Conservation (phyloP, 35 echinoderm and acorn worm genomes). For the Apostichopus parvimensis region DNA sequence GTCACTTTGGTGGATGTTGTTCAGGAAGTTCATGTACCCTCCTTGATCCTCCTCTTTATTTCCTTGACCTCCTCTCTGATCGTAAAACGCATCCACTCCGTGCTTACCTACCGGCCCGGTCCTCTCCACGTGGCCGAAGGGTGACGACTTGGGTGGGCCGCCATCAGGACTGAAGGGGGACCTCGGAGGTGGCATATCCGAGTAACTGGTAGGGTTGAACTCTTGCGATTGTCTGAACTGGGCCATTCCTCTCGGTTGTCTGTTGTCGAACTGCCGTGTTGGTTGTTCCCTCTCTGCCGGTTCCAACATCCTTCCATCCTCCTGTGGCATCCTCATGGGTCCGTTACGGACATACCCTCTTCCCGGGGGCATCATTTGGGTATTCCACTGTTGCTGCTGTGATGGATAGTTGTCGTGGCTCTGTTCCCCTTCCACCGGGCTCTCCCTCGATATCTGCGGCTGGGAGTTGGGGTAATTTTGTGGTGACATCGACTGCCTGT, state of each 20-base stretch:
- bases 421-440: slow-evolving; percentile 18
- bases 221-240: slow-evolving; percentile 29
- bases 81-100: slow-evolving; percentile 39
- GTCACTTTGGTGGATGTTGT: not conserved
- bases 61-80: slow-evolving; percentile 14
- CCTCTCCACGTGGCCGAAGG: slow-evolving; percentile 5
- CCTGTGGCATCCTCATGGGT: slow-evolving; percentile 19
- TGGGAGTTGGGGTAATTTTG: slow-evolving; percentile 41
- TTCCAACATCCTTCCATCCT: not conserved
- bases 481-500: slow-evolving; percentile 32
- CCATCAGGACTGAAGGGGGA: not conserved
- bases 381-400: slow-evolving; percentile 44
- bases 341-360: slow-evolving; percentile 11
- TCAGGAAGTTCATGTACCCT: slow-evolving; percentile 29
- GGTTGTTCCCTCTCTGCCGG: not conserved
- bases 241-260: slow-evolving; percentile 4
- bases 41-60: slow-evolving; percentile 16
- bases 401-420: not conserved
- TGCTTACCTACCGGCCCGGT: slow-evolving; percentile 16
- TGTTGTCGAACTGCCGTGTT: not conserved
- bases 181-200: not conserved
- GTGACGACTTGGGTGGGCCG: not conserved
- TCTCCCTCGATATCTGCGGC: slow-evolving; percentile 21
- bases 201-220: slow-evolving; percentile 12
- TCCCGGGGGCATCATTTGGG: slow-evolving; percentile 19